Evolutionary conservation across 2,888 invertebrate genomes (phyloP), one percentile per base, ranked within the genome.

Genomic region (Drosophila testacea): DNA sequence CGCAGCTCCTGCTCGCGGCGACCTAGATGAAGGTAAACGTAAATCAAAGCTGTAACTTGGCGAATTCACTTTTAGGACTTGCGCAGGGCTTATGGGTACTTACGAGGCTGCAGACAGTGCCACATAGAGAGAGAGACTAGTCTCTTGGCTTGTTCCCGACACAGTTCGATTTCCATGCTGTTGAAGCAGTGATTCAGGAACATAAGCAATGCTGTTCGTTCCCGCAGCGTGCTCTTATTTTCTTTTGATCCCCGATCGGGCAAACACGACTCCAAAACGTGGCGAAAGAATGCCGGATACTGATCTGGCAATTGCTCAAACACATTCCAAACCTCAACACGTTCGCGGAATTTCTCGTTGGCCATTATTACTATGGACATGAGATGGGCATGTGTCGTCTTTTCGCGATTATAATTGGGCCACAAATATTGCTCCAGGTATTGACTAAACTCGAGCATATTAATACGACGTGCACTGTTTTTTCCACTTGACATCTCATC

Each of bases 301-400:
- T 97, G 95, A 2, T 95, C 95, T 0, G 96, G 95, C 60, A 95
- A 94, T 77, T 95, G 95, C 69, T 96, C 95, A 88, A 99, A 98
- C 81, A 96, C 96, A 93, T 97, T 96, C 99, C 99, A 99, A 4
- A 98, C 98, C 70, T 97, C 97, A 7, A 99, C 98, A 57, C 99
- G 94, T 93, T 99, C 99, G 1, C 99, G 94, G 90, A 98, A 98
- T 92, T 99, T 99, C 92, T 99, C 99, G 93, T 99, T 99, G 48
- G 99, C 95, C 97, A 99, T 98, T 0, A 97, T 96, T n/a, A 98
- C 97, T 76, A 99, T 98, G 0, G 99, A 98, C 95, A 99, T 95
- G 90, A 98, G 95, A 92, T 99, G 98, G n/a, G 96, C 95, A 84
- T 96, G 95, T 2, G 96, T 94, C 1, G 97, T 95, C 78, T 93